phyloP scores from a whole-genome alignment of 2,888 invertebrate genomes.

The Anarsia innoxiella region DNA sequence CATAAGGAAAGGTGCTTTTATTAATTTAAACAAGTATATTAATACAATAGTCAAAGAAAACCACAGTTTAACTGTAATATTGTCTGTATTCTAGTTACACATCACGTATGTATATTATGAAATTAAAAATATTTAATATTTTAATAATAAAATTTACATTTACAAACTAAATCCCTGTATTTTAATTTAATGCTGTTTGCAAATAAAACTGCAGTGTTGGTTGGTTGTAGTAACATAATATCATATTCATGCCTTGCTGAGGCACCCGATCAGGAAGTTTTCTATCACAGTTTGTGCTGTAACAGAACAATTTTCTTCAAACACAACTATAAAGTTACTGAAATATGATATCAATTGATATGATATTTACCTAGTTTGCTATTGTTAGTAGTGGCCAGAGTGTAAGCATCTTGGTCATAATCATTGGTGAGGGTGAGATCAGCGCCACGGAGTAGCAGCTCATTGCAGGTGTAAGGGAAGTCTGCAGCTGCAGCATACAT shows the following conservation, averaged over 20 bases:
- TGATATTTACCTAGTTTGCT: conserved; percentile 71
- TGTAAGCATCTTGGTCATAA: conserved; percentile 88
- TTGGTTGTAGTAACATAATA: conserved; percentile 56
- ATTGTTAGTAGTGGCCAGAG: conserved; percentile 80
- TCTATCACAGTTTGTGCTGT: conserved; percentile 86
- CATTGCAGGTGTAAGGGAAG: conserved; percentile 91
- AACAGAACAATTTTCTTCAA: conserved; percentile 36
- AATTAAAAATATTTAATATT: conserved; percentile 60
- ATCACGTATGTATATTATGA: conserved; percentile 63
- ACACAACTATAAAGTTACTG: no score
- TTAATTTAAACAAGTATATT: no score
- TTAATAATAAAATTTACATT: conserved; percentile 60
- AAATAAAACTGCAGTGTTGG: conserved; percentile 57
- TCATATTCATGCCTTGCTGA: conserved; percentile 66
- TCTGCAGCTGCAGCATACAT: conserved; percentile 95
- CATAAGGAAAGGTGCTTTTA: conserved; percentile 10
- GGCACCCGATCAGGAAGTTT: conserved; percentile 79
- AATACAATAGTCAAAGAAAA: no score
- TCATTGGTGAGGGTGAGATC: conserved; percentile 87
- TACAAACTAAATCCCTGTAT: conserved; percentile 75
- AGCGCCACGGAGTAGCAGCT: conserved; percentile 86
- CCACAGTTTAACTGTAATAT: no score
- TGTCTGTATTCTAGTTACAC: conserved; percentile 65
- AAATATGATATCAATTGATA: background rate
- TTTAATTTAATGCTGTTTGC: conserved; percentile 63